Conservation (phyloP, 2,797 vertebrate species). For the Sebastolobus alascanus region DNA sequence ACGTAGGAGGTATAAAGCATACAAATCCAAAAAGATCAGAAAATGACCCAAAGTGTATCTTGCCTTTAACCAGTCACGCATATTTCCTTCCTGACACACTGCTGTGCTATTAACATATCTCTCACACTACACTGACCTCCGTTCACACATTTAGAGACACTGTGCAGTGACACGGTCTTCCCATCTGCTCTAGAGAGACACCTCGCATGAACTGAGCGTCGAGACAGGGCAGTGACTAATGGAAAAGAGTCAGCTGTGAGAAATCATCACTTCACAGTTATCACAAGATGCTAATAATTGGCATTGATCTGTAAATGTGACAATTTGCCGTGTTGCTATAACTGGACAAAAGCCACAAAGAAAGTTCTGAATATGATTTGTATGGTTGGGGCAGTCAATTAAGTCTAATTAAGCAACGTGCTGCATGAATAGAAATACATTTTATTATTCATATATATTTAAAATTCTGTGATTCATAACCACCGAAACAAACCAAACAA, state of each 20-base stretch:
- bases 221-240: conserved; percentile 5
- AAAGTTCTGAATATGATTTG: neutral
- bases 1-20: neutral
- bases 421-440: neutral
- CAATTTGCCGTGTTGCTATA: neutral
- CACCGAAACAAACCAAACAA: neutral
- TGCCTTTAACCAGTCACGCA: neutral
- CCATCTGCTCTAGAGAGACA: conserved; percentile 28
- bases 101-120: conserved; percentile 7
- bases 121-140: conserved; percentile 13
- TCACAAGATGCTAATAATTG: neutral
- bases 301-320: neutral
- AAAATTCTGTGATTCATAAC: neutral
- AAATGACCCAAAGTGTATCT: neutral
- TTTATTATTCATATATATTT: neutral
- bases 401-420: neutral
- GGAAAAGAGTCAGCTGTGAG: neutral
- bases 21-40: conserved; percentile 4
- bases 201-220: conserved; percentile 16
- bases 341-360: neutral
- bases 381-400: neutral
- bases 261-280: conserved; percentile 2
- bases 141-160: conserved; percentile 19
- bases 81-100: neutral
- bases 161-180: conserved; percentile 5